Evolutionary conservation across 2,888 invertebrate genomes (phyloP), one percentile per base, ranked within the genome.

Genomic region (Tubulanus polymorphus): DNA sequence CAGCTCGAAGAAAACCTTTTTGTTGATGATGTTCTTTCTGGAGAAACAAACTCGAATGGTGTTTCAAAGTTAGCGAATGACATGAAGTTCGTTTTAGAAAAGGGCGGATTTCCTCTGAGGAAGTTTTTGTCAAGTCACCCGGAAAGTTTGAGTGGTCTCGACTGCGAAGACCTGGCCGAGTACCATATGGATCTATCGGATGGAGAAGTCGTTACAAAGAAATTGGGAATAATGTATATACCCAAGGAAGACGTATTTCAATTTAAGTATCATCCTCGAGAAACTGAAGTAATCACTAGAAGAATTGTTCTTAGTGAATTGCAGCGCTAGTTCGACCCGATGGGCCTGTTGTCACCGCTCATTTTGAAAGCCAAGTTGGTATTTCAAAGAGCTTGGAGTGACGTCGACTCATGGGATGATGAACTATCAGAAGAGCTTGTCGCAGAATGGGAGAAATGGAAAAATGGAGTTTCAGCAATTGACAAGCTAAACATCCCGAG

Each of bases 361-460:
- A 56, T 28, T 12, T 54, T 61, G 37, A 23, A 45, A 6, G 54
- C 55, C 0, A 72, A 68, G 48, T 57, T 63, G 2, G 28, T 69
- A 6, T 47, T 72, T 28, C 69, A 71, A 57, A 29, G 58, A 15
- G 27, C 69, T 2, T 72, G 70, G 67, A 52, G 54, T 20, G 28
- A 47, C 15, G 50, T 61, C 2, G 6, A 62, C 3, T 56, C 48
- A 2, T 69, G 69, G 68, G 69, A 71, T 60, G 61, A 62, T 18
- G 41, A 41, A 5, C 15, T 41, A 41, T 23, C 41, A 20, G 6
- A 8, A 8, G 41, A 5, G 6, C 6, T 41, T 18, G 23, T 20
- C 6, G 5, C 5, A 18, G 23, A 15, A 23, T 41, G 18, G 6
- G 20, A 20, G 5, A 8, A 18, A 5, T 41, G 41, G 41, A 5